These are phyloP conservation scores for Hedychridium roseum DNA, from an alignment of 2,888 invertebrate species.

Conservation along the genomic window DNA sequence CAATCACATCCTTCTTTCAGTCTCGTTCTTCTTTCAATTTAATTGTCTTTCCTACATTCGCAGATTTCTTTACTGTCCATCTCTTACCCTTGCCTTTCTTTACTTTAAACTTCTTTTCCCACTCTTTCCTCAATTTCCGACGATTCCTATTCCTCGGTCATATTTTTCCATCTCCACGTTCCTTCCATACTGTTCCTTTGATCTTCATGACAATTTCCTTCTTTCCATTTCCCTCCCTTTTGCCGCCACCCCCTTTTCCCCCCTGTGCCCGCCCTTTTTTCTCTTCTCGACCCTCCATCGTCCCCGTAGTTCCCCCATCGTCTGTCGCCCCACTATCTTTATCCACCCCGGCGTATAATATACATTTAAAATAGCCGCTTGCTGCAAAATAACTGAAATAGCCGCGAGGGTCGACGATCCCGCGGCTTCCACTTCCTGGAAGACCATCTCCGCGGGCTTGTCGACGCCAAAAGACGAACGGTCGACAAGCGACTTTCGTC, in stretches of 20 bases:
- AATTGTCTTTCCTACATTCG: no score
- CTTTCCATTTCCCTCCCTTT: slow-evolving; percentile 6
- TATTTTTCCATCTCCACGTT: no score
- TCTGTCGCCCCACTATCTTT: slow-evolving; percentile 12
- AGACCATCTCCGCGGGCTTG: slow-evolving; percentile 39
- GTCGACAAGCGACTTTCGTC: slow-evolving; percentile 28
- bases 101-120: no score
- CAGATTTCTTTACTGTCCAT: no score
- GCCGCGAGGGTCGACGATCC: slow-evolving; percentile 56
- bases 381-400: slow-evolving; percentile 57
- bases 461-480: slow-evolving; percentile 28
- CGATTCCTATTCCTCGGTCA: no score
- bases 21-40: no score
- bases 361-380: slow-evolving; percentile 57
- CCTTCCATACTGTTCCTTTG: no score
- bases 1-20: no score
- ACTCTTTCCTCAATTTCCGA: no score
- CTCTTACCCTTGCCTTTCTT: no score
- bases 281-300: slow-evolving; percentile 4
- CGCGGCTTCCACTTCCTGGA: slow-evolving; percentile 53
- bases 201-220: background rate
- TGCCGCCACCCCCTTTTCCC: slow-evolving; percentile 4
- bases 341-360: no score
- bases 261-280: slow-evolving; percentile 3
- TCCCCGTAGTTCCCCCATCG: slow-evolving; percentile 15